Conservation (phyloP, 2,888 invertebrate species). For the Callosobruchus maculatus region DNA sequence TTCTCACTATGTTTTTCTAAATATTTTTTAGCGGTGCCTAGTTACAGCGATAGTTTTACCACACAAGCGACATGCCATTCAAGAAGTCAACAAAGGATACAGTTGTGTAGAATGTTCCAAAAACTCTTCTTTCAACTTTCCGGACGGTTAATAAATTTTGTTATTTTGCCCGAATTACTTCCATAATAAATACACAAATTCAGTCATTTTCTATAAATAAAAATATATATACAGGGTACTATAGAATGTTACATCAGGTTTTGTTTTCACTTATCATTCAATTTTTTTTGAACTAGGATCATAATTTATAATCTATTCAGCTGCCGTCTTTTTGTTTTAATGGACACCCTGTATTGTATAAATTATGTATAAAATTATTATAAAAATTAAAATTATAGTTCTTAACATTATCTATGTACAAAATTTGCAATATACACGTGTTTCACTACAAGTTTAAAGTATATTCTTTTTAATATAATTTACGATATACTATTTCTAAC, state of each 20-base stretch:
- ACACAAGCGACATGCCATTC: background rate
- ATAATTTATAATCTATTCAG: conserved; percentile 15
- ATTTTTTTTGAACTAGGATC: background rate
- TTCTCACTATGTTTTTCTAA: no score
- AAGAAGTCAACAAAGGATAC: background rate
- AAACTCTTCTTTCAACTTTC: conserved; percentile 11
- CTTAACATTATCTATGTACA: conserved; percentile 36
- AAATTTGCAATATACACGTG: conserved; percentile 31
- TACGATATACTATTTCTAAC: conserved; percentile 26
- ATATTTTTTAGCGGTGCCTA: background rate
- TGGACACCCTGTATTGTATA: conserved; percentile 39
- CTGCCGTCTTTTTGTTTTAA: conserved; percentile 28
- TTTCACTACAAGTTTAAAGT: conserved; percentile 28
- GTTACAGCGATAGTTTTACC: background rate
- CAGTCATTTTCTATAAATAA: conserved; percentile 33
- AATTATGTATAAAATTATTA: conserved; percentile 38
- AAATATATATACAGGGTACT: conserved; percentile 30
- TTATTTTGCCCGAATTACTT: background rate
- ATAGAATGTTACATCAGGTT: conserved; percentile 16
- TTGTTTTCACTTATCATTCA: conserved; percentile 2
- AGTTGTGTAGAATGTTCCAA: background rate
- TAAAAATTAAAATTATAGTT: conserved; percentile 37
- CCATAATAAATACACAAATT: conserved; percentile 25
- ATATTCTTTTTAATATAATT: conserved; percentile 24
- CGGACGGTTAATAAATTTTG: conserved; percentile 31